Conservation (phyloP, 2,888 invertebrate genomes). For the Gymnosoma rotundatum region DNA sequence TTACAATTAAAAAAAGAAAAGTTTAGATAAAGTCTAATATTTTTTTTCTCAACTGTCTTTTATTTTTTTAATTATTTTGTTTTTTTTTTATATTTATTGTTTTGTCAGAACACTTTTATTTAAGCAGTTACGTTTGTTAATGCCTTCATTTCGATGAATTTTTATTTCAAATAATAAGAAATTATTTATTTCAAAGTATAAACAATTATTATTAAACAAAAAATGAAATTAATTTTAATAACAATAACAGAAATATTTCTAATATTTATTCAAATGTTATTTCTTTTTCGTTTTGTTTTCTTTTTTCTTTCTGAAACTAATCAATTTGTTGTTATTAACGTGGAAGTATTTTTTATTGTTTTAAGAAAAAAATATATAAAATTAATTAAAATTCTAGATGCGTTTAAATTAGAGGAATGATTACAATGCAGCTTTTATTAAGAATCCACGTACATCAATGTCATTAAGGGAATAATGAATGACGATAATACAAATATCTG, state of each 20-base stretch:
- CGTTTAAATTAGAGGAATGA: background rate
- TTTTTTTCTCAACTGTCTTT: too few relatives aligned
- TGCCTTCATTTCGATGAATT: too few relatives aligned
- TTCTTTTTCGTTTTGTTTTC: conserved; percentile 10
- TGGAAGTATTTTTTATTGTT: background rate
- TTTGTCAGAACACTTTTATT: too few relatives aligned
- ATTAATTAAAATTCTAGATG: conserved; percentile 29
- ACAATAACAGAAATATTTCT: background rate
- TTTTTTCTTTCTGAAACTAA: conserved; percentile 4
- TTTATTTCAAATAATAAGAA: too few relatives aligned
- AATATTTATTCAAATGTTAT: conserved; percentile 43
- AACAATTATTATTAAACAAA: background rate
- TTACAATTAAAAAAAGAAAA: too few relatives aligned
- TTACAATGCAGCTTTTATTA: background rate
- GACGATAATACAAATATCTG: background rate
- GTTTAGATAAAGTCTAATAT: too few relatives aligned
- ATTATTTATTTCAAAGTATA: background rate
- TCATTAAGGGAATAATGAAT: background rate
- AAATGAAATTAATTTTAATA: background rate
- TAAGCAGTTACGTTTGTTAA: too few relatives aligned
- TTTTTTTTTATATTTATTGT: too few relatives aligned
- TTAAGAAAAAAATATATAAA: background rate
- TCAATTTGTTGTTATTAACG: conserved; percentile 38
- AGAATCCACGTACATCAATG: background rate
- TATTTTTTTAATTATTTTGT: too few relatives aligned